Evolutionary conservation across 2,113 vertebrate genomes (phyloP).

Genomic region (Prinia subflava): DNA sequence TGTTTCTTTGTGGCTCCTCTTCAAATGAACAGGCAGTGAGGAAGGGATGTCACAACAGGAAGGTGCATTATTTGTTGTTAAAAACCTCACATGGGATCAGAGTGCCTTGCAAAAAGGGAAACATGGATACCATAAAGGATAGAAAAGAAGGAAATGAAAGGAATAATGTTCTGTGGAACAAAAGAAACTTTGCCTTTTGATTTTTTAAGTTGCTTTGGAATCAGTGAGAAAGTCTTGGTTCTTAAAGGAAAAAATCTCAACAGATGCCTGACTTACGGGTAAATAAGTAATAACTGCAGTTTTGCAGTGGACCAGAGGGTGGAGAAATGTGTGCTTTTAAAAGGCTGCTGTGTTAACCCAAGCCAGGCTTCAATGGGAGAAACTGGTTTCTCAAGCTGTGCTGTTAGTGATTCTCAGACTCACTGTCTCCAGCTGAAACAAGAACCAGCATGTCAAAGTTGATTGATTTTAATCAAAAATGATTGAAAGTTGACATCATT

Average conservation of each 20-base stretch:
- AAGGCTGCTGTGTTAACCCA: not conserved
- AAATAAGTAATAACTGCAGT: not conserved
- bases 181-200: not conserved
- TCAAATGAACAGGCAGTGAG: not conserved
- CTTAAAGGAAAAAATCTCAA: not conserved
- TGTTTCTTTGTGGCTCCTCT: not conserved
- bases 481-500: not conserved
- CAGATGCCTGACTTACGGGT: fast-evolving
- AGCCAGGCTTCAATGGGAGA: not conserved
- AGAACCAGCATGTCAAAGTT: not conserved
- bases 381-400: not conserved
- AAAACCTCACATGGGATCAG: not conserved
- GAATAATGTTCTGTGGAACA: not conserved
- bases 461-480: not conserved
- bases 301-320: not conserved
- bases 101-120: not conserved
- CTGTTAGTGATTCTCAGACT: not conserved
- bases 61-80: not conserved
- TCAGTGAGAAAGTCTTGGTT: not conserved
- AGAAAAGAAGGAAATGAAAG: not conserved
- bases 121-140: not conserved
- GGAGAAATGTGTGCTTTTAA: not conserved
- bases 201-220: not conserved
- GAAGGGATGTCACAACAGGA: not conserved
- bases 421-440: not conserved